Conservation (phyloP, 2,888 invertebrate species). For the Cosmorhoe ocellata region DNA sequence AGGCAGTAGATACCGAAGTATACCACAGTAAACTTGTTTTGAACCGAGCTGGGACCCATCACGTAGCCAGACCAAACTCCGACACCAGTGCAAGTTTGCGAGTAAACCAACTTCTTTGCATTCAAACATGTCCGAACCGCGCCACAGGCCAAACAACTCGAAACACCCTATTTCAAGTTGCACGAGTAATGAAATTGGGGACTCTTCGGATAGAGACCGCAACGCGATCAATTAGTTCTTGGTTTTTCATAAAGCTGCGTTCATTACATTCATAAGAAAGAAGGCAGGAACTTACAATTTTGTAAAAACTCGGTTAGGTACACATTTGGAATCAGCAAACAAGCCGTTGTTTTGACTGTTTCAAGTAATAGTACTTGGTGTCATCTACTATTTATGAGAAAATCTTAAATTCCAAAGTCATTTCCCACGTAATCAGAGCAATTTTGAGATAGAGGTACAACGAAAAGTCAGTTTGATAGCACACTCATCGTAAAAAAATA, state of each 20-base stretch:
- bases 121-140: conserved; percentile 38
- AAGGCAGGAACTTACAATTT: too few relatives aligned
- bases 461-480: too few relatives aligned
- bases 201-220: conserved; percentile 29
- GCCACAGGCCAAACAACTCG: conserved; percentile 35
- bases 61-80: conserved; percentile 37
- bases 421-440: too few relatives aligned
- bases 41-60: conserved; percentile 38
- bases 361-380: too few relatives aligned
- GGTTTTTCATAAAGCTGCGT: too few relatives aligned
- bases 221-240: conserved; percentile 27
- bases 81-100: conserved; percentile 37
- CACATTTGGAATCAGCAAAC: too few relatives aligned
- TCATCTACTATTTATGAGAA: too few relatives aligned
- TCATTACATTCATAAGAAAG: not conserved
- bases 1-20: not conserved
- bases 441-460: too few relatives aligned
- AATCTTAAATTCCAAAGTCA: too few relatives aligned
- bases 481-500: too few relatives aligned
- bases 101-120: conserved; percentile 44
- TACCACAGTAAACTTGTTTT: conserved; percentile 35
- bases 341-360: too few relatives aligned
- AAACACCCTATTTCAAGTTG: conserved; percentile 37
- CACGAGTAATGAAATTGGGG: conserved; percentile 34
- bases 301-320: too few relatives aligned